Base-by-base conservation (phyloP, 2,888 invertebrate genomes). In the Lymantria dispar region DNA sequence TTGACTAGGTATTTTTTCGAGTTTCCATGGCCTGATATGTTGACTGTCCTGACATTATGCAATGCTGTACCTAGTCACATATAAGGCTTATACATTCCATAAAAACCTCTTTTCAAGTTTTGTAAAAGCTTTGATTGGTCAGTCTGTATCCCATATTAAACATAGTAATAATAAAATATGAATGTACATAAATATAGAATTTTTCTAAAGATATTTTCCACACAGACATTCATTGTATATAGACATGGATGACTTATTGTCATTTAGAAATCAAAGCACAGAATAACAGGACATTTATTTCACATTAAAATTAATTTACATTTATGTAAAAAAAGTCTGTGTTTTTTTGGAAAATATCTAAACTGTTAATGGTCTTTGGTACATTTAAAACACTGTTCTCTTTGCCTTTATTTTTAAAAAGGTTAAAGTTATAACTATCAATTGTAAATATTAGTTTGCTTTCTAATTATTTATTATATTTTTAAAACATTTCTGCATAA, bases 381-480 rank as follows among this genome's bases (percentile, higher is more conserved):
- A 58, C 59, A 63, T 38, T 2, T 36, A 3, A 64, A 57, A 58
- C 67, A 62, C 58, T 53, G 50, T 60, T 62, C n/a, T n/a, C n/a
- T n/a, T 31, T 56, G 57, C 60, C 54, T 49, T 63, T 47, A 60
- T 56, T 44, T 60, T 54, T 56, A 56, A 52, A 50, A 50, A 53
- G 46, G 48, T 56, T n/a, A 52, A 60, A 58, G 47, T 54, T 64
- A 51, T 50, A 52, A 64, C 55, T 58, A 62, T 54, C 62, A 78
- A 76, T 80, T 90, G 89, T 90, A 89, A 89, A 89, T 90, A 90
- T 86, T 83, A 81, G 80, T 85, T 86, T 78, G 87, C 83, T 87
- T 85, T 72, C 75, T 80, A 77, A 74, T 87, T 78, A 86, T 84
- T 85, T 86, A 87, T 86, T 87, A 70, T 82, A 80, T 64, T 74